Evolutionary conservation across 2,797 vertebrate genomes (phyloP).

Genomic region (Loriculus beryllinus): DNA sequence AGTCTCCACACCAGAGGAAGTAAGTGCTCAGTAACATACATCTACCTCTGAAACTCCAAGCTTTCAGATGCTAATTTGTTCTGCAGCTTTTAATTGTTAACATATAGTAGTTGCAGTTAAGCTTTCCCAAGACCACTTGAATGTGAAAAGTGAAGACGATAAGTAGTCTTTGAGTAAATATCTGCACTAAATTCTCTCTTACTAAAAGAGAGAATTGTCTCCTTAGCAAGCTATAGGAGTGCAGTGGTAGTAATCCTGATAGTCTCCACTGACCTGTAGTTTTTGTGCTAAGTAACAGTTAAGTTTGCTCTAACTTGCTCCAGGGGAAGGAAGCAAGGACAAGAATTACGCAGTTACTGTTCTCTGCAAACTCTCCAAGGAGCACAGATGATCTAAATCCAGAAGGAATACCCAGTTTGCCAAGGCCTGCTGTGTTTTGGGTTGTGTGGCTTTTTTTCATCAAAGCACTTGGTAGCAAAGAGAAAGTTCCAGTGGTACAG

Average conservation of each 20-base stretch:
- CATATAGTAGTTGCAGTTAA: background rate
- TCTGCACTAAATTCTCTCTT: background rate
- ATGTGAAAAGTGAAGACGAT: background rate
- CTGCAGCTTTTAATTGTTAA: background rate
- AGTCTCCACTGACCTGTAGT: background rate
- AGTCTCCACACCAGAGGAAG: conserved; percentile 77
- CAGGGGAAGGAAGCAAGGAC: background rate
- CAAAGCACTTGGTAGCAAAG: background rate
- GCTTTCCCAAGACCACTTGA: background rate
- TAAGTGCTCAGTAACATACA: conserved; percentile 50
- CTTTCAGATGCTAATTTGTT: background rate
- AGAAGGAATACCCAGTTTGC: background rate
- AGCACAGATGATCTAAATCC: background rate
- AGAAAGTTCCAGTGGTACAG: background rate
- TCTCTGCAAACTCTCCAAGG: background rate
- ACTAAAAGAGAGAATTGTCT: background rate
- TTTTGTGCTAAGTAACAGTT: background rate
- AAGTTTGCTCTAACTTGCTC: background rate
- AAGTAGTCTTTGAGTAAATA: background rate
- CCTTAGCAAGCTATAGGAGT: background rate
- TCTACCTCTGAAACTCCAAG: background rate
- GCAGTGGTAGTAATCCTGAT: background rate
- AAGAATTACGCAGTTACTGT: background rate
- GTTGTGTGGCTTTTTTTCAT: background rate
- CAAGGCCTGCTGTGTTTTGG: background rate